Base-by-base conservation (phyloP, 1,140 invertebrate genomes). In the Agrypnia vestita region DNA sequence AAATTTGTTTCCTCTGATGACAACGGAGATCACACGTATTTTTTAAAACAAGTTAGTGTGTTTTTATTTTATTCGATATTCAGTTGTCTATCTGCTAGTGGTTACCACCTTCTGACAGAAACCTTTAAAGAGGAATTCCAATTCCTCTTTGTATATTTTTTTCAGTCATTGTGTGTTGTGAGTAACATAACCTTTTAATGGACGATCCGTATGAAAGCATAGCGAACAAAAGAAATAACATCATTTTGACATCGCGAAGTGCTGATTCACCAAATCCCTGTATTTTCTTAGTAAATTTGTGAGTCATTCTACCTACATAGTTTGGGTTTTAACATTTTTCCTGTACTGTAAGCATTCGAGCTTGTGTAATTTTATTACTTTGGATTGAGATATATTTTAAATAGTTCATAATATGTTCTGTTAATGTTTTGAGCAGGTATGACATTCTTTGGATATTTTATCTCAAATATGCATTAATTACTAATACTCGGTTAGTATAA, bases 41-140 rank as follows among this genome's bases (percentile, higher is more conserved):
- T 64, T 64, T 64, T 64, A 21, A n/a, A 69, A 19, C 64, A 69
- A 46, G 64, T 69, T 69, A 69, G 64, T 69, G 64, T 69, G 21
- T 17, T 49, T 69, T 49, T 69, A 4, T 47, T 44, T 4, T 69
- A 69, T 47, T 69, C 61, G 61, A 64, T 69, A 47, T 47, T 49
- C n/a, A 69, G 15, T 69, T 43, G 8, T n/a, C 25, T 35, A 35
- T 64, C 4, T 64, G 25, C 8, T n/a, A n/a, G 49, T 46, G n/a
- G 64, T 47, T 35, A n/a, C 4, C 13, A n/a, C 35, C 13, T 62
- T 35, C 19, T 64, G 61, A 35, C 4, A 64, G 61, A 13, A 64
- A 64, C 25, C n/a, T 13, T 19, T 6, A 7, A 21, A 64, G 25
- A 35, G n/a, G n/a, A 35, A 35, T 25, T 35, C n/a, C 61, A 43